phyloP scores from a whole-genome alignment of 2,113 vertebrate species.

The Hippopotamus amphibius region DNA sequence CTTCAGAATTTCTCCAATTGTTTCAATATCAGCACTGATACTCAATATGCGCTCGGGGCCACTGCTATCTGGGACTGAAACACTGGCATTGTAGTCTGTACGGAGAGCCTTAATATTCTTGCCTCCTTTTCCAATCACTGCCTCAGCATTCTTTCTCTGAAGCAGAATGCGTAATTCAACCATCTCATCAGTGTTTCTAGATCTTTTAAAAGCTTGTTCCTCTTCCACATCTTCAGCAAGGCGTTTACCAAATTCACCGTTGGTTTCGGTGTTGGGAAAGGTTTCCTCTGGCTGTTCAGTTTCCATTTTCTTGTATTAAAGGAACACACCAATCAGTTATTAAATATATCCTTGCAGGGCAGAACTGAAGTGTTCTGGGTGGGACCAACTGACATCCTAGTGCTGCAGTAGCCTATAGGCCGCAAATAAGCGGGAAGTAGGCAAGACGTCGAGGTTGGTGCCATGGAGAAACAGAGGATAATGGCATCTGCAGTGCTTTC shows the following conservation, averaged over 20 bases:
- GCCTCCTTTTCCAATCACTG: neutral
- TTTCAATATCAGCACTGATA: neutral
- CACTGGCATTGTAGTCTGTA: slow-evolving; percentile 96
- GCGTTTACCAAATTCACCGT: neutral
- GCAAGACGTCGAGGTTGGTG: no score
- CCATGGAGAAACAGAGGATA: no score
- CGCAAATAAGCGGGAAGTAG: no score
- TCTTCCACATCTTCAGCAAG: neutral
- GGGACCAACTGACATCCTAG: no score
- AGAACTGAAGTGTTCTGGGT: no score
- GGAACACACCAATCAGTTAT: no score
- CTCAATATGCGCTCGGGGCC: slow-evolving; percentile 93
- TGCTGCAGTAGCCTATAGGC: no score
- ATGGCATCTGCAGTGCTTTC: no score
- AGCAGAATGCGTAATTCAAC: neutral
- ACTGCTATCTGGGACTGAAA: slow-evolving; percentile 99
- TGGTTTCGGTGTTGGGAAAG: no score
- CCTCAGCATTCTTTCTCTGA: neutral
- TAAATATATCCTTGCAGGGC: no score
- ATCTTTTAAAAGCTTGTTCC: neutral
- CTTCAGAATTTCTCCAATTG: neutral
- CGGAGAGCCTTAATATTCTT: neutral
- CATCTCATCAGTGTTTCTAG: neutral
- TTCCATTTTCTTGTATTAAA: no score
- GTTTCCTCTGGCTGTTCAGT: no score